These are phyloP conservation scores for Trematomus bernacchii DNA, from an alignment of 2,797 vertebrate species.

Conservation along the genomic window DNA sequence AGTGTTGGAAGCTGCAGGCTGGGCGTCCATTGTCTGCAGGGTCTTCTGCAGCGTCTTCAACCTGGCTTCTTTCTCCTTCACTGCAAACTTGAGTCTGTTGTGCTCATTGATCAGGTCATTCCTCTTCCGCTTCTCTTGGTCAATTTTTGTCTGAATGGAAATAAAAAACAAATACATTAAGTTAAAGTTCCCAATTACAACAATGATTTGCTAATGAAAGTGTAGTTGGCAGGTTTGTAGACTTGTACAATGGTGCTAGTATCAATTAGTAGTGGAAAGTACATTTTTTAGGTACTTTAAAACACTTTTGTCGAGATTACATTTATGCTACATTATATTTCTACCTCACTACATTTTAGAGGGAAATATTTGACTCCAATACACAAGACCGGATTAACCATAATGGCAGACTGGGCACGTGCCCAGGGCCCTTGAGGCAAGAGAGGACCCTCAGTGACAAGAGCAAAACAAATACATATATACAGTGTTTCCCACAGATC, in stretches of 20 bases:
- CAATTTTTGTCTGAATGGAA: conserved; percentile 1
- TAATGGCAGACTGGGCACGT: too few relatives aligned
- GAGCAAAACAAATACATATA: too few relatives aligned
- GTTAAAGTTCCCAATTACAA: not conserved
- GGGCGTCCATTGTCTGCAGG: too few relatives aligned
- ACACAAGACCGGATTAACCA: not conserved
- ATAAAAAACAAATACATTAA: not conserved
- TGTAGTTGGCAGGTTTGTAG: too few relatives aligned
- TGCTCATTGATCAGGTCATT: not conserved
- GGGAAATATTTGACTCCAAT: not conserved
- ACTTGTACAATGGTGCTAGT: too few relatives aligned
- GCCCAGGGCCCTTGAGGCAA: too few relatives aligned
- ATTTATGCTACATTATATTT: not conserved
- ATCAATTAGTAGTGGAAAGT: too few relatives aligned
- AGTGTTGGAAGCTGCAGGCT: not conserved
- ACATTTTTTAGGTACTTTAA: too few relatives aligned
- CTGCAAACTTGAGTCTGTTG: not conserved
- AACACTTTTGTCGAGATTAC: not conserved
- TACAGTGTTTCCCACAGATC: too few relatives aligned
- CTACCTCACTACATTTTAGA: not conserved
- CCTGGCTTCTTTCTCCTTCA: not conserved
- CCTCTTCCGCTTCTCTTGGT: not conserved
- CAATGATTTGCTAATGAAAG: too few relatives aligned
- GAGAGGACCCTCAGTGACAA: too few relatives aligned
- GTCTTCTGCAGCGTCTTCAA: not conserved